phyloP scores from a whole-genome alignment of 2,888 invertebrate species.

The Rhabditoides inermis region DNA sequence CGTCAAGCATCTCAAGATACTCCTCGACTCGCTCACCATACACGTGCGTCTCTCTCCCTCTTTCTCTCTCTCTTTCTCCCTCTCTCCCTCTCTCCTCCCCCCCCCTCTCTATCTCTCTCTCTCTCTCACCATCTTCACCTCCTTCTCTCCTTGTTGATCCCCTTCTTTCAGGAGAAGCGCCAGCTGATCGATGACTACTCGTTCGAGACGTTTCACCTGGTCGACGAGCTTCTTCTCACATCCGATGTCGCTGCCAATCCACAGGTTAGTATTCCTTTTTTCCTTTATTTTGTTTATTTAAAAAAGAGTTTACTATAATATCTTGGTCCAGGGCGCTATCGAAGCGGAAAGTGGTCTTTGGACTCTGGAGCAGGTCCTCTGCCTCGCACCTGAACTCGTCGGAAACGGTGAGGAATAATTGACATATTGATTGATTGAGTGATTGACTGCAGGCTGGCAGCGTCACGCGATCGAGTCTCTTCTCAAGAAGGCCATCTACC shows the following conservation, averaged over 20 bases:
- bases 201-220: conserved; percentile 49
- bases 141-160: too few species aligned
- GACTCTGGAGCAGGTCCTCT: conserved; percentile 48
- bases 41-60: conserved; percentile 15
- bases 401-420: conserved; percentile 43
- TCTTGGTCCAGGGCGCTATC: too few species aligned
- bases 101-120: not conserved
- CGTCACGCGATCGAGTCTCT: conserved; percentile 46
- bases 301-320: too few species aligned
- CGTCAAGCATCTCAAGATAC: conserved; percentile 34
- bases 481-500: conserved; percentile 48
- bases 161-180: conserved; percentile 39
- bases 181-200: conserved; percentile 47
- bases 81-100: conserved; percentile 21
- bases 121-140: not conserved
- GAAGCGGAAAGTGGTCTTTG: conserved; percentile 49
- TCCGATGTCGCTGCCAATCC: conserved; percentile 36
- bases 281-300: too few species aligned
- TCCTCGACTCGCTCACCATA: conserved; percentile 29
- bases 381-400: conserved; percentile 47
- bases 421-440: too few species aligned
- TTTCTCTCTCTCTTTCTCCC: not conserved
- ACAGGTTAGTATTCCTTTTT: too few species aligned
- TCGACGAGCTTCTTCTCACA: conserved; percentile 42
- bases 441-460: conserved; percentile 39